Evolutionary conservation across 2,888 invertebrate species (phyloP), one percentile per base, ranked within the genome.

Genomic region (Polyommatus icarus): DNA sequence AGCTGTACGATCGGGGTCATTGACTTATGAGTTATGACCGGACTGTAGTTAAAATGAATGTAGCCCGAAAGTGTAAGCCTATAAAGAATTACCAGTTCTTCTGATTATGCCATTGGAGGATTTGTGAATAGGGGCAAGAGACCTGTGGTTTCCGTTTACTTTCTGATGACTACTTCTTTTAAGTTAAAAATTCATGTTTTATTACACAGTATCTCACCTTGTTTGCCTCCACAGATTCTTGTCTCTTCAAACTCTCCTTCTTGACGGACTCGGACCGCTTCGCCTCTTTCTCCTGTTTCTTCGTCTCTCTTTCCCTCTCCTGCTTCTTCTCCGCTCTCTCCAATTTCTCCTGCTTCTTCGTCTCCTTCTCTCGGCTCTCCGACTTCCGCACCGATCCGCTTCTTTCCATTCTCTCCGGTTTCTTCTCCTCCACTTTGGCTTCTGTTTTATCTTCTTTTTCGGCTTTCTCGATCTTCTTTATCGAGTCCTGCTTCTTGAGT

Each of bases 181-280:
- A 6, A 36, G 36, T 36, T 36, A 0, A 36, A 36, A 36, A 36
- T 36, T 36, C 0, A 6, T 36, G 36, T 36, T 36, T 36, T 36
- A 6, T 6, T 6, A 36, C 36, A 36, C 36, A 36, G 36, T 36
- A 36, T 72, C 79, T 57, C 80, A 93, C 93, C 89, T 92, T 93
- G 80, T 85, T 86, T 29, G 84, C 83, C 83, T 94, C 93, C 79
- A 91, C 86, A 78, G 93, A 93, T 77, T 94, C 93, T 78, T 91
- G 92, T 78, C 87, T 88, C 85, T 90, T 92, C 76, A 92, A 83
- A 0, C 84, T 85, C 79, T 92, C 92, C 83, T 87, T 91, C 86
- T 90, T 91, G 76, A 89, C 82, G 6, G 89, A 90, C 82, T 91
- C 91, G 1, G 86, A 86, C 76, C 89, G 85, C 84, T 90, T 92